These are phyloP conservation scores for Leucoraja ocellata DNA, from an alignment of 2,797 vertebrate species.

Conservation along the genomic window DNA sequence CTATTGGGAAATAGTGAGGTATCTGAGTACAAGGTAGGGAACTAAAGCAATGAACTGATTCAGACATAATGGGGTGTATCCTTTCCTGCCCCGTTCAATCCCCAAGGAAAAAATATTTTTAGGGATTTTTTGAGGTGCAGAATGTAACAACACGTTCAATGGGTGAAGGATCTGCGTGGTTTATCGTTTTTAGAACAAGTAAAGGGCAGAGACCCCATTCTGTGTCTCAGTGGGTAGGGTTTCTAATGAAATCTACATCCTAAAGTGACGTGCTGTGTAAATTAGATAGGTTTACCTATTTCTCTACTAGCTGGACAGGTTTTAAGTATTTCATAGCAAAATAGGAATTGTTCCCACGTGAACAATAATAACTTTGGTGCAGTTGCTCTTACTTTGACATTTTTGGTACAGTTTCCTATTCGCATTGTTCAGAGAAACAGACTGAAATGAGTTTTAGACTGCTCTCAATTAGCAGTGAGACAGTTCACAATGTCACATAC, in stretches of 20 bases:
- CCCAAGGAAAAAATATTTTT: neutral
- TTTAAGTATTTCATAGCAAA: neutral
- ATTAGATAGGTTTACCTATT: neutral
- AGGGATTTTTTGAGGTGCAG: neutral
- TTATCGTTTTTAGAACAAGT: neutral
- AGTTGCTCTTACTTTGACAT: neutral
- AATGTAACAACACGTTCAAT: neutral
- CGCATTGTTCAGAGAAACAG: constrained; percentile 11
- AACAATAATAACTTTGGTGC: neutral
- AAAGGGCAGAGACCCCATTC: neutral
- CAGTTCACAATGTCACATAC: constrained; percentile 35
- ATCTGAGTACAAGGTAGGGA: neutral
- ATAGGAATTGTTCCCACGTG: neutral
- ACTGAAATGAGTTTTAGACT: neutral
- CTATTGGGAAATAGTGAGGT: neutral
- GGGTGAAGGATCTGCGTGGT: neutral
- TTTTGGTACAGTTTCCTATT: neutral
- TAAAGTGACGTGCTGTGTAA: neutral
- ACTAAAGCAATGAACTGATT: neutral
- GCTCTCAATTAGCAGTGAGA: constrained; percentile 28
- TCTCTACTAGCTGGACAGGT: constrained; percentile 6
- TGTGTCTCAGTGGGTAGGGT: neutral
- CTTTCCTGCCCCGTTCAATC: neutral
- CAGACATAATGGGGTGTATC: no score
- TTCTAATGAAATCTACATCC: neutral